Conservation (phyloP, 1,140 invertebrate species). For the Trinorchestia longiramus region DNA sequence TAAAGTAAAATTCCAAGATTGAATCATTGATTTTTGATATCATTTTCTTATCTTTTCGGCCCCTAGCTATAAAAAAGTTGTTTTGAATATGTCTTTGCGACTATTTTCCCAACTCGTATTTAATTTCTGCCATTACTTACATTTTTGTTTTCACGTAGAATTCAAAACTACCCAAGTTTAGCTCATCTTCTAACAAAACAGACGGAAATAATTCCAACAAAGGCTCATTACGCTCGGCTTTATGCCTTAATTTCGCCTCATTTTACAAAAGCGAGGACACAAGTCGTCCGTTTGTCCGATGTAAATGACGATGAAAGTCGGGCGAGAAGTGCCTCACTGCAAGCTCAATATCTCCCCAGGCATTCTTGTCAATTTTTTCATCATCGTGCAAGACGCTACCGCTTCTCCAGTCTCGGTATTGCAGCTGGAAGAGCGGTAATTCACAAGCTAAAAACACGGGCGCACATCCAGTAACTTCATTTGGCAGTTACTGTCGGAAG, state of each 20-base stretch:
- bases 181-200: neutral
- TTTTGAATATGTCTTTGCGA: too few species aligned
- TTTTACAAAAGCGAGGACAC: neutral
- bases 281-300: neutral
- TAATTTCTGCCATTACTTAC: too few species aligned
- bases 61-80: too few species aligned
- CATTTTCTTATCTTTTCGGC: too few species aligned
- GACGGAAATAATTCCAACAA: neutral
- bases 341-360: neutral
- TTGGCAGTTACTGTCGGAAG: neutral
- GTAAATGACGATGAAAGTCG: neutral
- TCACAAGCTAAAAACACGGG: neutral
- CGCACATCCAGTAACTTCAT: neutral
- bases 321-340: neutral
- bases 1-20: too few species aligned
- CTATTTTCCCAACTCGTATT: too few species aligned
- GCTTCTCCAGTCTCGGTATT: neutral
- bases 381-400: neutral
- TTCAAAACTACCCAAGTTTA: neutral
- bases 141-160: too few species aligned
- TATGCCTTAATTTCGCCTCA: neutral
- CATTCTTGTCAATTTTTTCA: neutral
- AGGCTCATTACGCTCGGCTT: neutral
- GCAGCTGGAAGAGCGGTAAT: neutral
- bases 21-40: too few species aligned